These are phyloP conservation scores for Pandion haliaetus DNA, from an alignment of 2,113 vertebrate species.

Conservation along the genomic window DNA sequence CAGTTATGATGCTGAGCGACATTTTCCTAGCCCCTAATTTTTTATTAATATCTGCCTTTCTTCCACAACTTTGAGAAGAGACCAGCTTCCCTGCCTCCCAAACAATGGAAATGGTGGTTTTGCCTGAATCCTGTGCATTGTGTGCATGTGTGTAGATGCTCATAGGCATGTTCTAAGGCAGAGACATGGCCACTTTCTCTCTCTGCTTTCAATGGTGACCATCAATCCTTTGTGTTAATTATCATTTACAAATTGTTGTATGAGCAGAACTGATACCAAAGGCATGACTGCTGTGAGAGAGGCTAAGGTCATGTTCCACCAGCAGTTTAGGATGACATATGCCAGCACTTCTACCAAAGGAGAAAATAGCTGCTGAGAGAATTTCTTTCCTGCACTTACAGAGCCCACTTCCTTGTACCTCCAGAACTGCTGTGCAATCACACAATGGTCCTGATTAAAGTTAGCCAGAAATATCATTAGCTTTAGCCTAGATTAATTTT, in stretches of 20 bases:
- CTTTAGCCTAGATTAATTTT: not conserved
- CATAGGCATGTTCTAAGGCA: not conserved
- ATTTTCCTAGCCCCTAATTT: not conserved
- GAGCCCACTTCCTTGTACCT: not conserved
- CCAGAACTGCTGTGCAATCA: not conserved
- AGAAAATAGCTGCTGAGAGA: not conserved
- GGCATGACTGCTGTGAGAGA: not conserved
- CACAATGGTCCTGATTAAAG: not conserved
- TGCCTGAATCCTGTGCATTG: not conserved
- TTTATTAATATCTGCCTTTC: not conserved
- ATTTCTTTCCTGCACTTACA: not conserved
- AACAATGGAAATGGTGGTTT: not conserved
- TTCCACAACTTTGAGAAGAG: not conserved
- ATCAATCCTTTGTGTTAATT: not conserved
- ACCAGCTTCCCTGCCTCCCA: not conserved
- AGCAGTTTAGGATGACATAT: not conserved
- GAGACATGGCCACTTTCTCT: accelerated
- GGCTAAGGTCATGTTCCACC: not conserved
- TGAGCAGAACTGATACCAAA: not conserved
- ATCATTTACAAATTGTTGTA: not conserved
- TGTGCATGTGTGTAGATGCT: accelerated
- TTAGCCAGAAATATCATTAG: not conserved
- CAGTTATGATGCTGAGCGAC: not conserved
- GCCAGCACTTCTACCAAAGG: not conserved
- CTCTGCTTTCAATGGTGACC: not conserved